Conservation (phyloP, 2,888 invertebrate genomes). For the Parasteatoda lunata region DNA sequence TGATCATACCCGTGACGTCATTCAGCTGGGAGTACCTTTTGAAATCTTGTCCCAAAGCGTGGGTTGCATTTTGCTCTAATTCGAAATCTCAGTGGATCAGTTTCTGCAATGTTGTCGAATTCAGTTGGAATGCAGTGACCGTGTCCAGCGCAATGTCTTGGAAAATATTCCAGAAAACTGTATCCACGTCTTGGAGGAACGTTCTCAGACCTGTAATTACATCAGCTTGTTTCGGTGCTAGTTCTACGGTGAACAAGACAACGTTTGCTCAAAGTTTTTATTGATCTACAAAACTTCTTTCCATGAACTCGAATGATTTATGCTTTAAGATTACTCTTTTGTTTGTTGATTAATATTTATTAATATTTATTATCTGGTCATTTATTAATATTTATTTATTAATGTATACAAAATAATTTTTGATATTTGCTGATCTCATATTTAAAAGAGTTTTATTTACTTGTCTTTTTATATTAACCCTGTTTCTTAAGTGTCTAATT, state of each 20-base stretch:
- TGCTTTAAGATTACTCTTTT: too few species aligned
- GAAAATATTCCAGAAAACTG: slow-evolving; percentile 23
- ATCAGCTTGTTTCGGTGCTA: slow-evolving; percentile 21
- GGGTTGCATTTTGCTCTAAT: slow-evolving; percentile 17
- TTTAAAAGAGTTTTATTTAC: too few species aligned
- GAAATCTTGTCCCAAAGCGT: slow-evolving; percentile 20
- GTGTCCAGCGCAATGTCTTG: slow-evolving; percentile 28
- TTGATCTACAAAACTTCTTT: background rate
- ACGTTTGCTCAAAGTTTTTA: slow-evolving; percentile 1
- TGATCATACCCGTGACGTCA: slow-evolving; percentile 9
- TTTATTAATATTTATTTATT: too few species aligned
- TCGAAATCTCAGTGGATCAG: slow-evolving; percentile 29
- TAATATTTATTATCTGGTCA: too few species aligned
- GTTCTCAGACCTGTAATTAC: slow-evolving; percentile 21
- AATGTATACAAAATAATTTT: too few species aligned
- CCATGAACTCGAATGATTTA: too few species aligned
- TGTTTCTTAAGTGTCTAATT: too few species aligned
- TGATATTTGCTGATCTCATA: too few species aligned
- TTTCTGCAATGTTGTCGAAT: slow-evolving; percentile 29
- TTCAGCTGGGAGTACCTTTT: slow-evolving; percentile 23
- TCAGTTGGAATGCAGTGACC: slow-evolving; percentile 16
- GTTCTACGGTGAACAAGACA: slow-evolving; percentile 13
- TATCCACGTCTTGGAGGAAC: slow-evolving; percentile 37
- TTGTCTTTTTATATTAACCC: too few species aligned
- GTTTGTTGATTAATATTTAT: too few species aligned